These are phyloP conservation scores for Cheilosia variabilis DNA, from an alignment of 2,888 invertebrate genomes.

Conservation along the genomic window DNA sequence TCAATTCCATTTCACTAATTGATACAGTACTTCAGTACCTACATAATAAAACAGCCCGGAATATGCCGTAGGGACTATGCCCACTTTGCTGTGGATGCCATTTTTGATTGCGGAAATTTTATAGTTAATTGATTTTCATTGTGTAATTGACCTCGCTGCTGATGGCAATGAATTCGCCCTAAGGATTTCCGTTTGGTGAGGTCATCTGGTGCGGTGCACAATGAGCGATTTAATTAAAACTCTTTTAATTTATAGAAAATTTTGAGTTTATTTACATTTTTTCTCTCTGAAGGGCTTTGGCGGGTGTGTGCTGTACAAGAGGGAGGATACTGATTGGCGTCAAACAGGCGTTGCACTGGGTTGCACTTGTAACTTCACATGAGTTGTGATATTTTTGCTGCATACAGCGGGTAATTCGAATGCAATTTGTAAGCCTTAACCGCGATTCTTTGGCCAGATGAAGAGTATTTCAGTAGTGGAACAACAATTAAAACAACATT, in stretches of 20 bases:
- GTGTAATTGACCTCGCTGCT: conserved; percentile 53
- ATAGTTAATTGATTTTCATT: conserved; percentile 73
- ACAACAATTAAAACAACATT: no score
- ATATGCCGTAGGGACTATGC: conserved; percentile 23
- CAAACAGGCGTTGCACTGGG: background rate
- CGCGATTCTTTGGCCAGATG: no score
- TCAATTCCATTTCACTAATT: background rate
- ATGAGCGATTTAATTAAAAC: conserved; percentile 57
- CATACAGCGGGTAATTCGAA: no score
- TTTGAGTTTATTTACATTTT: background rate
- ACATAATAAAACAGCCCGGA: background rate
- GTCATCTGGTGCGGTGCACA: conserved; percentile 12
- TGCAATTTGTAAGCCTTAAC: no score
- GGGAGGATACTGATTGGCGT: no score
- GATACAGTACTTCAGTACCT: background rate
- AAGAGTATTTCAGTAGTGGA: no score
- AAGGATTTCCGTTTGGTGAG: conserved; percentile 28
- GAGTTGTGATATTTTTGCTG: no score
- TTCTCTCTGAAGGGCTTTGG: background rate
- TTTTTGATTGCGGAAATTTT: conserved; percentile 59
- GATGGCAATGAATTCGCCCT: conserved; percentile 52
- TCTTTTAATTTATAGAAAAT: conserved; percentile 18
- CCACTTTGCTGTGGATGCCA: conserved; percentile 30
- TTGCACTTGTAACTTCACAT: background rate
- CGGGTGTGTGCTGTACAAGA: background rate